These are phyloP conservation scores for Sphaerophoria taeniata DNA, from an alignment of 2,888 invertebrate genomes.

Conservation along the genomic window DNA sequence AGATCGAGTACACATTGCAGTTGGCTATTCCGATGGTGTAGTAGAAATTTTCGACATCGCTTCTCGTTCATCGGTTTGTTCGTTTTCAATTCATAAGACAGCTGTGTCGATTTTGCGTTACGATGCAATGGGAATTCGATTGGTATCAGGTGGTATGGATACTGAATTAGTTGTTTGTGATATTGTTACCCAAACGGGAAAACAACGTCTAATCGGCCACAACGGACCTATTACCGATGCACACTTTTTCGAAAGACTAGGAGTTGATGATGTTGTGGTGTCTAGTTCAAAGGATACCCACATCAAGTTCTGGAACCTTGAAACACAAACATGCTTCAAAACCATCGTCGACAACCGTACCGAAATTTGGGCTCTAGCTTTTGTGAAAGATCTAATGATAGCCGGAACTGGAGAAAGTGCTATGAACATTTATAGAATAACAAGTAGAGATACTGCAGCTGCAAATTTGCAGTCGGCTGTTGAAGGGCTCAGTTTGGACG, in stretches of 20 bases:
- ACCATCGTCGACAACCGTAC: constrained; percentile 94
- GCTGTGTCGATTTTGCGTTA: constrained; percentile 92
- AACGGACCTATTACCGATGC: constrained; percentile 94
- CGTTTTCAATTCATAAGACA: constrained; percentile 91
- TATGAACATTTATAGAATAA: constrained; percentile 92
- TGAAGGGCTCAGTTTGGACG: constrained; percentile 80
- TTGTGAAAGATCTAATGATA: constrained; percentile 92
- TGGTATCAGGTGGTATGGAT: constrained; percentile 95
- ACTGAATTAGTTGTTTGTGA: constrained; percentile 98
- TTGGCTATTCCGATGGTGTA: constrained; percentile 95
- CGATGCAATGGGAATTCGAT: constrained; percentile 91
- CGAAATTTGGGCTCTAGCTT: constrained; percentile 94
- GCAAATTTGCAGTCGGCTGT: constrained; percentile 84
- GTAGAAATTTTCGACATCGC: constrained; percentile 92
- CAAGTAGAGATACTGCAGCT: constrained; percentile 83
- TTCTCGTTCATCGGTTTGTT: constrained; percentile 86
- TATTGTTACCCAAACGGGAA: constrained; percentile 94
- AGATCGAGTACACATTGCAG: constrained; percentile 91
- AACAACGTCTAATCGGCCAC: constrained; percentile 95
- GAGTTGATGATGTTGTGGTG: constrained; percentile 85
- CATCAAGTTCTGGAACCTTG: constrained; percentile 98
- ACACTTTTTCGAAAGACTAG: constrained; percentile 86
- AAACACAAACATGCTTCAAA: constrained; percentile 97
- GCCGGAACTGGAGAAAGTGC: constrained; percentile 94
- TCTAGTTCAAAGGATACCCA: constrained; percentile 96